Conservation (phyloP, 2,797 vertebrate genomes). For the Intellagama lesueurii region DNA sequence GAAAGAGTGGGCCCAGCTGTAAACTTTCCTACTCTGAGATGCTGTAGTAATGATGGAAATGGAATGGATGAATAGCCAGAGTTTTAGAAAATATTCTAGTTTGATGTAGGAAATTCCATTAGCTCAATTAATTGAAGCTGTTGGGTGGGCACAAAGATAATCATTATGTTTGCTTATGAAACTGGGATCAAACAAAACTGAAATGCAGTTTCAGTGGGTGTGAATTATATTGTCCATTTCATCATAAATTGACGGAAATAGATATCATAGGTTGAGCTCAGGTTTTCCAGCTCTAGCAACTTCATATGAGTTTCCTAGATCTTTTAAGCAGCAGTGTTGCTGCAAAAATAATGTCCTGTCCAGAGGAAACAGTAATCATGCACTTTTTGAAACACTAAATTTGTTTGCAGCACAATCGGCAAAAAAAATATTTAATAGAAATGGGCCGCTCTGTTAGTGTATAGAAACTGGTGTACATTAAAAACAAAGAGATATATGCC, state of each 20-base stretch:
- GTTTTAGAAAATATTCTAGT: fast-evolving
- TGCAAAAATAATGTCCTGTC: not conserved
- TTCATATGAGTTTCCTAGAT: not conserved
- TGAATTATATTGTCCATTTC: not conserved
- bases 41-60: slow-evolving; percentile 5
- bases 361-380: not conserved
- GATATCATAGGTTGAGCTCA: not conserved
- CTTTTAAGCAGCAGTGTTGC: not conserved
- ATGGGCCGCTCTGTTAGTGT: not conserved
- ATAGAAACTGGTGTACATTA: too few relatives aligned
- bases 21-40: not conserved
- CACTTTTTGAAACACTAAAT: not conserved
- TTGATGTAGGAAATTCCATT: slow-evolving; percentile 2
- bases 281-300: slow-evolving; percentile 7
- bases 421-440: slow-evolving; percentile 1
- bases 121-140: not conserved
- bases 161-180: not conserved
- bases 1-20: not conserved
- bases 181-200: not conserved
- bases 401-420: not conserved
- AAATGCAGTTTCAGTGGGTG: not conserved
- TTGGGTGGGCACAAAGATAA: not conserved
- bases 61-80: not conserved
- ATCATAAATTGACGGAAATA: not conserved
- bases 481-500: not conserved